Evolutionary conservation across 2,888 invertebrate genomes (phyloP).

Genomic region (Drosophila tanythrix): DNA sequence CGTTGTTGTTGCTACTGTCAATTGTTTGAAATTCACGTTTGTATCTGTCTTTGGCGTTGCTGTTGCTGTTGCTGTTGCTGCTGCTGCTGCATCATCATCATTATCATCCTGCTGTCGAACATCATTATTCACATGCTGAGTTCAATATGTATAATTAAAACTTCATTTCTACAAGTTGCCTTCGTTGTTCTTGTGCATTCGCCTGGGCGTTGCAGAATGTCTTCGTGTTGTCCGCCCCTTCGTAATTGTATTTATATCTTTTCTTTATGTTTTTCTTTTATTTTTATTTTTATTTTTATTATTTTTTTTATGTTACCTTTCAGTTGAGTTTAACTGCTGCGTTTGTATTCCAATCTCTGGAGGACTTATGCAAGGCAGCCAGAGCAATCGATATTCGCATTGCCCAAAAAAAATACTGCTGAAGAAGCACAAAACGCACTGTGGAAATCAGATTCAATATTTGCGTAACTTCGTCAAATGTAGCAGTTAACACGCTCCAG

Average conservation of each 20-base stretch:
- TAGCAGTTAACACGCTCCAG: background rate
- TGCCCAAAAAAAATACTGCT: constrained; percentile 52
- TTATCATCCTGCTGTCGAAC: background rate
- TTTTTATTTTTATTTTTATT: constrained; percentile 17
- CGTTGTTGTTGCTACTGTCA: constrained; percentile 26
- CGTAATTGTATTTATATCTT: constrained; percentile 7
- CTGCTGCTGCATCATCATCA: constrained; percentile 12
- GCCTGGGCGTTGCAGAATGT: constrained; percentile 30
- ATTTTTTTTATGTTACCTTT: constrained; percentile 23
- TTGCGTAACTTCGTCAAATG: constrained; percentile 3
- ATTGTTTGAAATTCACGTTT: constrained; percentile 23
- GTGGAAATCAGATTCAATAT: constrained; percentile 27
- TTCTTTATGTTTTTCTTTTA: constrained; percentile 8
- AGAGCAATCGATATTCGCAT: constrained; percentile 78
- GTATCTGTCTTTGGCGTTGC: constrained; percentile 25
- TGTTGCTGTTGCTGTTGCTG: constrained; percentile 25
- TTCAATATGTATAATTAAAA: constrained; percentile 70
- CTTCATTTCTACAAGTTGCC: constrained; percentile 53
- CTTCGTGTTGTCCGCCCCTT: background rate
- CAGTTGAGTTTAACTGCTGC: constrained; percentile 46
- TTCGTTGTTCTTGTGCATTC: constrained; percentile 60
- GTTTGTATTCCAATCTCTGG: constrained; percentile 67
- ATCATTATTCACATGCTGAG: constrained; percentile 14
- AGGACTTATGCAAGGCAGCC: constrained; percentile 82
- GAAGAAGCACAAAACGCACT: constrained; percentile 34